Evolutionary conservation across 2,888 invertebrate species (phyloP).

Genomic region (Steinernema scapterisci): DNA sequence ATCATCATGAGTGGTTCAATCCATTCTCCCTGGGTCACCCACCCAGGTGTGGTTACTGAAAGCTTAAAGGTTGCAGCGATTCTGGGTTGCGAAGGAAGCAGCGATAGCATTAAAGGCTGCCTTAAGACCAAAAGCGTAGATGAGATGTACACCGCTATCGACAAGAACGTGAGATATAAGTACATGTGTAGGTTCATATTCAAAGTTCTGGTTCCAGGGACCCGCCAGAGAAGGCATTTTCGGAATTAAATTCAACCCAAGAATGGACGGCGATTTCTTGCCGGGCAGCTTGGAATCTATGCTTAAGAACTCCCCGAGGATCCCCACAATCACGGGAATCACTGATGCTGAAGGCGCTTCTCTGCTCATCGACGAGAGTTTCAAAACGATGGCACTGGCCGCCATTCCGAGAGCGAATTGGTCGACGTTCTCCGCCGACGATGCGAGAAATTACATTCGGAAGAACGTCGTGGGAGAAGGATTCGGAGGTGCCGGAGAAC

Average conservation of each 20-base stretch:
- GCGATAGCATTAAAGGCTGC: slow-evolving; percentile 44
- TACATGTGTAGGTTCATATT: not conserved
- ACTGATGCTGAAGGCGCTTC: slow-evolving; percentile 39
- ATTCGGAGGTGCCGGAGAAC: slow-evolving; percentile 35
- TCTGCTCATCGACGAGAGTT: slow-evolving; percentile 33
- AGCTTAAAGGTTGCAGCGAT: slow-evolving; percentile 43
- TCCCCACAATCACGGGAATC: slow-evolving; percentile 42
- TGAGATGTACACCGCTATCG: slow-evolving; percentile 41
- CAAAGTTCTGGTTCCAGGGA: not conserved
- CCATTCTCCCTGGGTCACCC: slow-evolving; percentile 48
- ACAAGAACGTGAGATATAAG: slow-evolving; percentile 9
- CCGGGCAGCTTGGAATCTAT: slow-evolving; percentile 34
- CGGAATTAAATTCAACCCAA: slow-evolving; percentile 38
- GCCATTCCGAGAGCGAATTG: slow-evolving; percentile 39
- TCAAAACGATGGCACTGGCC: not conserved
- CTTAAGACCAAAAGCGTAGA: slow-evolving; percentile 44
- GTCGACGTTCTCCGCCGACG: slow-evolving; percentile 34
- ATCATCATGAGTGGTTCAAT: slow-evolving; percentile 54
- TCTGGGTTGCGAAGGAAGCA: slow-evolving; percentile 43
- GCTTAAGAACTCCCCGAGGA: slow-evolving; percentile 39
- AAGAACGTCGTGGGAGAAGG: slow-evolving; percentile 35
- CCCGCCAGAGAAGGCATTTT: slow-evolving; percentile 36
- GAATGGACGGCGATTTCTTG: slow-evolving; percentile 48
- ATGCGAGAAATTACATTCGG: slow-evolving; percentile 38
- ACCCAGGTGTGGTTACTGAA: slow-evolving; percentile 44